Base-by-base conservation (phyloP, 2,113 vertebrate genomes). In the Vidua chalybeata region DNA sequence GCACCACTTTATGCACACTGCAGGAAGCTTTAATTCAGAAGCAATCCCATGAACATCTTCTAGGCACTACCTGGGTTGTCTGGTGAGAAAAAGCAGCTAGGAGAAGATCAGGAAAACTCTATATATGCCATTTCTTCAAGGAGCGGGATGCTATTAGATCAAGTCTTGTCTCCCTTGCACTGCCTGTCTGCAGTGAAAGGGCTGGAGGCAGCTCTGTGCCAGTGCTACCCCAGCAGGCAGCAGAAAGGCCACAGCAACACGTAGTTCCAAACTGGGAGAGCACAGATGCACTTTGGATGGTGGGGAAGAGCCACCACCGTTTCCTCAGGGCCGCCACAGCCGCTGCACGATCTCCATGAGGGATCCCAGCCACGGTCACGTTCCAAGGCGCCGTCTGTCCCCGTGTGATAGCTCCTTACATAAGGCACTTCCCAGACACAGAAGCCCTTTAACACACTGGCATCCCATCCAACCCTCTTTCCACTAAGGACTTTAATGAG, bases 401-500 rank as follows among this genome's bases (percentile, higher is more conserved):
- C 80, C 6, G 0, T 26, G 83, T 14, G 19, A 79, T 31, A 23
- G 59, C 23, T 95, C 68, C 87, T 97, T 95, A 95, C 37, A 1
- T 90, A 84, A 93, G 52, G 69, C 15, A 2, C 45, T 86, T 35
- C 61, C 66, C 17, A 2, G 26, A 88, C 95, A 96, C 74, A 95
- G 76, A 28, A 67, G 28, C 46, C 55, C 88, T 96, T 80, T n/a
- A 84, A 84, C 0, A 5, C 1, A 2, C 58, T 76, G 51, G 28
- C 49, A 64, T 84, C 56, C 69, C 35, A 54, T 26, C 71, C 81
- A 87, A 39, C 2, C 43, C 62, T 69, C 41, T 46, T 82, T 45
- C 35, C 48, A 59, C 28, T 58, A 79, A 21, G 33, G 56, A 59
- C 14, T 63, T 92, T 96, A 96, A 96, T 87, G 78, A 96, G 87